Evolutionary conservation across 2,888 invertebrate species (phyloP).

Genomic region (Thelaira solivaga): DNA sequence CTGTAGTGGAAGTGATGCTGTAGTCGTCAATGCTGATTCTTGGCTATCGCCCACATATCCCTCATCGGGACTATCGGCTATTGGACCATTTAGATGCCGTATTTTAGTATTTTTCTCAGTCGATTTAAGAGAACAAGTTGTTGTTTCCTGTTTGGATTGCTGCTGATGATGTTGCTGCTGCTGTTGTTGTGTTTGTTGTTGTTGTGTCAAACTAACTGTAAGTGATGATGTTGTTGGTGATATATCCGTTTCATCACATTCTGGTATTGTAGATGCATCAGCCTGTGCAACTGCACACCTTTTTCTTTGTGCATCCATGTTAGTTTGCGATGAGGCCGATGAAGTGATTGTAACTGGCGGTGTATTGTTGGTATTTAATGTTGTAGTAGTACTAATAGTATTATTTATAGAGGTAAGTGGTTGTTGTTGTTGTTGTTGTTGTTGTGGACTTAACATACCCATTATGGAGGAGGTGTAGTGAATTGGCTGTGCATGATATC

Average conservation of each 20-base stretch:
- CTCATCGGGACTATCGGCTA: slow-evolving; percentile 90
- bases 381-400: slow-evolving; percentile 53
- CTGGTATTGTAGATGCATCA: slow-evolving; percentile 77
- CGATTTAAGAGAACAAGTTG: slow-evolving; percentile 44
- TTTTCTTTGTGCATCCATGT: slow-evolving; percentile 71
- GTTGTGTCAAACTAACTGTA: slow-evolving; percentile 56
- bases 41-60: slow-evolving; percentile 89
- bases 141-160: slow-evolving; percentile 53
- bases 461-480: slow-evolving; percentile 69
- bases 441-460: slow-evolving; percentile 64
- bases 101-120: slow-evolving; percentile 78
- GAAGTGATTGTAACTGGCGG: slow-evolving; percentile 33
- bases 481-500: slow-evolving; percentile 76
- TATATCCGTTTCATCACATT: slow-evolving; percentile 76
- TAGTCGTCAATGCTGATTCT: slow-evolving; percentile 75
- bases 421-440: slow-evolving; percentile 54
- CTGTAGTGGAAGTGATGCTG: slow-evolving; percentile 76
- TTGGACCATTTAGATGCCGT: slow-evolving; percentile 77
- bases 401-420: slow-evolving; percentile 61
- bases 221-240: slow-evolving; percentile 68
- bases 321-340: slow-evolving; percentile 67
- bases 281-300: slow-evolving; percentile 81
- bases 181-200: slow-evolving; percentile 66
- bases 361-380: slow-evolving; percentile 50
- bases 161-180: slow-evolving; percentile 57